Conservation (phyloP, 64 coral and sea anemone species). For the Orbicella faveolata region DNA sequence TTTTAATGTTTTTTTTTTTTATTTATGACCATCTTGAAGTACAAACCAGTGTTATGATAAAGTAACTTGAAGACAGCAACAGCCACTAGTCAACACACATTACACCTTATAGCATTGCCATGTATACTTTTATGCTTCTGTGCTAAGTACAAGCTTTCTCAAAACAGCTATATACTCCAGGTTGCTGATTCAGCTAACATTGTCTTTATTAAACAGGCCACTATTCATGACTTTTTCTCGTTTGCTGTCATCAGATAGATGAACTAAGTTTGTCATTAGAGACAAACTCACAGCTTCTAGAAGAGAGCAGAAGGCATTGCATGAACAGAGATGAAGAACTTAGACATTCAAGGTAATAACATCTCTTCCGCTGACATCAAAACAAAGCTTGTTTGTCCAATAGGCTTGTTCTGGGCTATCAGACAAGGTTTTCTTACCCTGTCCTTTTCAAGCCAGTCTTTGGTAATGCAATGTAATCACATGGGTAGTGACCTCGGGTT, state of each 20-base stretch:
- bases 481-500: too few species aligned
- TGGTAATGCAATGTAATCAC: too few species aligned
- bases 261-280: slow-evolving; percentile 33
- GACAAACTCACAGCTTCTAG: slow-evolving; percentile 3
- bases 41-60: too few species aligned
- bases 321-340: not conserved
- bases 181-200: not conserved
- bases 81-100: too few species aligned
- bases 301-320: slow-evolving; percentile 10
- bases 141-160: too few species aligned
- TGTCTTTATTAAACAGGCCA: not conserved
- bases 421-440: too few species aligned
- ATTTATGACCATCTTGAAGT: too few species aligned
- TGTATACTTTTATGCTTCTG: too few species aligned
- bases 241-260: slow-evolving; percentile 14
- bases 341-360: slow-evolving; percentile 1
- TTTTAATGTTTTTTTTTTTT: too few species aligned
- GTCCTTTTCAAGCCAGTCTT: too few species aligned
- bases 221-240: not conserved
- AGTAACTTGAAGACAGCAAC: too few species aligned
- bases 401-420: not conserved
- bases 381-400: not conserved
- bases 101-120: too few species aligned
- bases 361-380: not conserved
- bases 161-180: not conserved